Percentiles rank a stretch among this genome's conserved stretches.
phyloP scores from a whole-genome alignment of 2,113 vertebrate genomes.

The Suricata suricatta region DNA sequence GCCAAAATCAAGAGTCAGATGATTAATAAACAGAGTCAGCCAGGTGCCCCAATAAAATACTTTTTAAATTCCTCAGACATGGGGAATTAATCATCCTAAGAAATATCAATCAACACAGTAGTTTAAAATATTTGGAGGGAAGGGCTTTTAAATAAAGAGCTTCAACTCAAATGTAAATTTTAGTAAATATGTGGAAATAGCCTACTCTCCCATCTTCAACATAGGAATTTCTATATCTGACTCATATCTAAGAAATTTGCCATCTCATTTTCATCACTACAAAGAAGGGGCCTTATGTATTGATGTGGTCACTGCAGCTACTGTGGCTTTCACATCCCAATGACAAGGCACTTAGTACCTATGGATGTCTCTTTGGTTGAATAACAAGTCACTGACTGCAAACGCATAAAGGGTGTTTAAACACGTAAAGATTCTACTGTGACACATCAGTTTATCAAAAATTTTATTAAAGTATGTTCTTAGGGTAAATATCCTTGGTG shows the following conservation, averaged over 20 bases:
- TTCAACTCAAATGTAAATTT: conserved; percentile 10
- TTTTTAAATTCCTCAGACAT: background rate
- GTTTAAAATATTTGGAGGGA: background rate
- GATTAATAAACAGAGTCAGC: too few relatives aligned
- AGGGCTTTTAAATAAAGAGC: background rate
- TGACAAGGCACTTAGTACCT: background rate
- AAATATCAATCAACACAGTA: background rate
- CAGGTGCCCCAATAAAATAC: too few relatives aligned
- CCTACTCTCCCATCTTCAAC: background rate
- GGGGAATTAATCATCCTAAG: background rate
- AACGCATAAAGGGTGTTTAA: background rate
- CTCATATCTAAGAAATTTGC: background rate
- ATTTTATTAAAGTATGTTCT: background rate
- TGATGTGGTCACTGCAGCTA: background rate
- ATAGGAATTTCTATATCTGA: background rate
- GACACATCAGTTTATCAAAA: background rate
- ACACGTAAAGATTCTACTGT: background rate
- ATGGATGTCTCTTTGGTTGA: background rate
- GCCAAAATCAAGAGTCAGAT: too few relatives aligned
- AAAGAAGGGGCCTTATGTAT: background rate
- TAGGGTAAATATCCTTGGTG: background rate
- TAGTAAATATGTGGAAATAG: background rate
- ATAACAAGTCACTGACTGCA: background rate
- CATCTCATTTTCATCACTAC: background rate
- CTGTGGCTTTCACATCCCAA: background rate